phyloP scores from a whole-genome alignment of 2,113 vertebrate genomes.

The Phylloscopus whistleri region DNA sequence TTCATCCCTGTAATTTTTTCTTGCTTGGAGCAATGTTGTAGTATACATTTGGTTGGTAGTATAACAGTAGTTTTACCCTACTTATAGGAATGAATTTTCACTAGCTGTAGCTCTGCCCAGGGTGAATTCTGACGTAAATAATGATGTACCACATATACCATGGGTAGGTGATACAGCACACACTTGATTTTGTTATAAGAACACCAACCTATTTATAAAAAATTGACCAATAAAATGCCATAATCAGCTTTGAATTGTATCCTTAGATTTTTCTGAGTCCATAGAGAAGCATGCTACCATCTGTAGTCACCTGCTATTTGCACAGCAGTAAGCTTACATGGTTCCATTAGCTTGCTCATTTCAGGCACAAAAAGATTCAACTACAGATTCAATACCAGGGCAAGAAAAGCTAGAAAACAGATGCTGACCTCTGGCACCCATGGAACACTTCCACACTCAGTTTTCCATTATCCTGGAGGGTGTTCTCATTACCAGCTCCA shows the following conservation, averaged over 20 bases:
- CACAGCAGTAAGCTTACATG: neutral
- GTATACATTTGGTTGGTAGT: neutral
- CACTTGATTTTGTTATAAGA: neutral
- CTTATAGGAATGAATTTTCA: neutral
- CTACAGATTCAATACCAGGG: neutral
- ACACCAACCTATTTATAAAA: neutral
- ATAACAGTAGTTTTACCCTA: neutral
- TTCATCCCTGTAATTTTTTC: neutral
- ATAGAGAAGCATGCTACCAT: neutral
- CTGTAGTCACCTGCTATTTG: neutral
- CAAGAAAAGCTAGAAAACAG: neutral
- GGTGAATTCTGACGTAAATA: neutral
- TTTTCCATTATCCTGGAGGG: constrained; percentile 10
- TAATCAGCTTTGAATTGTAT: neutral
- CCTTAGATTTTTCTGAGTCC: neutral
- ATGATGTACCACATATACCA: neutral
- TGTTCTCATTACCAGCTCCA: neutral
- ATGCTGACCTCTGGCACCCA: neutral
- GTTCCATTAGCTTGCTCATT: neutral
- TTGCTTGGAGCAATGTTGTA: neutral
- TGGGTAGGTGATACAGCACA: neutral
- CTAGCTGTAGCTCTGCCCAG: neutral
- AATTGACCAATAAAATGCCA: neutral
- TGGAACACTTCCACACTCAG: neutral
- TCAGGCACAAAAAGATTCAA: neutral